Conservation (phyloP, 2,113 vertebrate species). For the Ia io region DNA sequence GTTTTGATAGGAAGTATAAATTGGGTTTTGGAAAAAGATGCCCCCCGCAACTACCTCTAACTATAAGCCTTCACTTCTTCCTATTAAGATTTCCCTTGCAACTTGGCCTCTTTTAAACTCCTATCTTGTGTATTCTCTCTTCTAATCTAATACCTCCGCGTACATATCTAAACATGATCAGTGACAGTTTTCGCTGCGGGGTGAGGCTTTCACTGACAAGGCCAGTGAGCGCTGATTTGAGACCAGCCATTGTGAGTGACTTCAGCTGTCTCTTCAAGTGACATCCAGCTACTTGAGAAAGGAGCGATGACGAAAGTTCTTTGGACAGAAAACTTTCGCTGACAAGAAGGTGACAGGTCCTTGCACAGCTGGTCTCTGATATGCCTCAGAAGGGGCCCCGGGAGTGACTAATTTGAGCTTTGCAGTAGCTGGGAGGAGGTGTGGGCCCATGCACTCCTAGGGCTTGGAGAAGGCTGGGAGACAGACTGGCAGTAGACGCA, state of each 20-base stretch:
- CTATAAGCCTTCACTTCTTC: constrained; percentile 73
- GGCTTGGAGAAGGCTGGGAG: constrained; percentile 76
- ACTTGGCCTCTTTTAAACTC: constrained; percentile 89
- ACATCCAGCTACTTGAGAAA: constrained; percentile 94
- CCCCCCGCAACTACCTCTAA: constrained; percentile 1
- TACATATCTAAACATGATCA: constrained; percentile 90
- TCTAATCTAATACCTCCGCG: constrained; percentile 86
- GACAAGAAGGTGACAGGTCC: constrained; percentile 96
- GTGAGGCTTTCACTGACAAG: constrained; percentile 94
- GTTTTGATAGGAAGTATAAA: constrained; percentile 80
- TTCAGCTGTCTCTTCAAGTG: constrained; percentile 96
- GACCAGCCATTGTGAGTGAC: constrained; percentile 95
- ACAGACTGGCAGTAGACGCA: neutral
- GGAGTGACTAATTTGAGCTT: constrained; percentile 90
- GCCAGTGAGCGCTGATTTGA: constrained; percentile 95
- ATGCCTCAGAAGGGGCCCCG: constrained; percentile 86
- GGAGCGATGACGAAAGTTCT: constrained; percentile 91
- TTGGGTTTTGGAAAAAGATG: constrained; percentile 77
- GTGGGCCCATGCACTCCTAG: constrained; percentile 79
- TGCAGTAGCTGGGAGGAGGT: constrained; percentile 82
- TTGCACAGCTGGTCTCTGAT: constrained; percentile 91
- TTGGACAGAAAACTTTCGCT: constrained; percentile 96
- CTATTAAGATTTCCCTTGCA: constrained; percentile 86
- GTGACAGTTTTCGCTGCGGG: constrained; percentile 92
- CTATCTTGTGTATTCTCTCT: constrained; percentile 86